These are phyloP conservation scores for Penaeus vannamei DNA, from an alignment of 1,140 invertebrate species.

Conservation along the genomic window DNA sequence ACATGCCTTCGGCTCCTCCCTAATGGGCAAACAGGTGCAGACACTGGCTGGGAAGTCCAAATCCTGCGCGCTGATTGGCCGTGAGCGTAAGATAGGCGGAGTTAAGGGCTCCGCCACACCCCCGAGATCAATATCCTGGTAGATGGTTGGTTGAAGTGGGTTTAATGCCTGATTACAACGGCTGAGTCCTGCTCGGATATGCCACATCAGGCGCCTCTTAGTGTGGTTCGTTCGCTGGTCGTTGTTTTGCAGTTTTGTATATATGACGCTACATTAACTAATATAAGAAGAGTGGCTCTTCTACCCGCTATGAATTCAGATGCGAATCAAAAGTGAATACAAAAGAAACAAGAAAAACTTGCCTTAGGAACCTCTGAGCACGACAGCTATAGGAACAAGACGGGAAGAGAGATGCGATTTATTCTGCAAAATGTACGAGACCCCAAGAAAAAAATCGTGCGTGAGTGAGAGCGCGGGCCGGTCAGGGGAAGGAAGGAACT, in stretches of 20 bases:
- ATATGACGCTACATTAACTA: neutral
- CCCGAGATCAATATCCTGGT: slow-evolving; percentile 64
- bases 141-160: slow-evolving; percentile 66
- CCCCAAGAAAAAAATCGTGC: neutral
- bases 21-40: slow-evolving; percentile 28
- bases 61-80: slow-evolving; percentile 30
- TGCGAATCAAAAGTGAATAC: no score
- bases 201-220: slow-evolving; percentile 43
- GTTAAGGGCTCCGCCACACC: slow-evolving; percentile 13
- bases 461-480: neutral
- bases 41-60: slow-evolving; percentile 41
- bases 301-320: no score
- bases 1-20: slow-evolving; percentile 35
- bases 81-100: slow-evolving; percentile 24
- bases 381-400: no score
- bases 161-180: slow-evolving; percentile 66
- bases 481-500: slow-evolving; percentile 55
- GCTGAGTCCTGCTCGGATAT: slow-evolving; percentile 55
- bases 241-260: neutral
- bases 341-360: no score
- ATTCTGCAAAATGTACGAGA: neutral
- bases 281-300: slow-evolving; percentile 1
- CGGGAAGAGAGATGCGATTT: neutral
- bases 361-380: no score
- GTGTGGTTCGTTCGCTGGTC: slow-evolving; percentile 32